Evolutionary conservation across 2,888 invertebrate genomes (phyloP), one percentile per base, ranked within the genome.

Genomic region (Phanerotoma sp.): DNA sequence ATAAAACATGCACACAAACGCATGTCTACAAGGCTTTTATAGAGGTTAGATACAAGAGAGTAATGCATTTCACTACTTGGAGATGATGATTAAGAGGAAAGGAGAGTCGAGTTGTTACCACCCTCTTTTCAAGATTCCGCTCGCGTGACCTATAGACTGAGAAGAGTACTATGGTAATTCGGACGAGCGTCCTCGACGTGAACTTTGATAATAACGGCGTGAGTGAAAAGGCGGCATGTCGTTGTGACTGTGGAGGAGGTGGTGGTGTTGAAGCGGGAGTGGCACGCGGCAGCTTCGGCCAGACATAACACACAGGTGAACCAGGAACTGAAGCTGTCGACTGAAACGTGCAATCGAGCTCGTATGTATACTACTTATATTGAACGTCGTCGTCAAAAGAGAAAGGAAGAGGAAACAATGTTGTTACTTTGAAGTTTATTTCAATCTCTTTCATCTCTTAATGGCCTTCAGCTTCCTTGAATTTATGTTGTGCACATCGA

Each of bases 191-290:
- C 72, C 72, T 73, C 72, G 63, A 56, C 65, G 66, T 74, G 70
- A 74, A 74, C 74, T 74, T 73, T 73, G 72, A 73, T 73, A 73
- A 73, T 71, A 72, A 68, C 66, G 66, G 64, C 64, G 62, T 64
- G 66, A 71, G 70, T 71, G 69, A 68, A 70, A 69, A 69, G 68
- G 63, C 70, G 69, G 70, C 68, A 66, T 72, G 72, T 72, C 71
- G 70, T 65, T 5, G 11, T n/a, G 32, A 30, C 32, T 30, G n/a
- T 30, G n/a, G 32, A 13, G 7, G 10, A 13, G 68, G 70, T 70
- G 70, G 70, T 71, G 70, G 70, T 70, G 66, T 66, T 47, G 44
- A 51, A 32, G 66, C 67, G 69, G 70, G 72, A 72, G 73, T 71
- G 71, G 71, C 72, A 58, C 57, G 65, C 62, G 58, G 65, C 64